These are phyloP conservation scores for Euura lappo DNA, from an alignment of 1,140 invertebrate genomes.

Conservation along the genomic window DNA sequence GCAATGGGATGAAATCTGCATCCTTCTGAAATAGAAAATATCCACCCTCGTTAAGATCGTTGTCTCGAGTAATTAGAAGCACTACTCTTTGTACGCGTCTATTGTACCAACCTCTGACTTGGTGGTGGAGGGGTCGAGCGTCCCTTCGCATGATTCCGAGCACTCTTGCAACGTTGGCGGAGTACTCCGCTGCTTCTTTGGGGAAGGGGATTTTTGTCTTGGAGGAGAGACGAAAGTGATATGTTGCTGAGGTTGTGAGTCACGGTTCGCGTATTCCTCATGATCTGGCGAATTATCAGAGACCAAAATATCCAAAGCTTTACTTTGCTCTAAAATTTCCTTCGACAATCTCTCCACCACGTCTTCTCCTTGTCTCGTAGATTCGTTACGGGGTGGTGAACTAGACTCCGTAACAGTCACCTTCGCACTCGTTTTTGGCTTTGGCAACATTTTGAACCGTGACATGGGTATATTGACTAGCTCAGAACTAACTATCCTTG, in stretches of 20 bases:
- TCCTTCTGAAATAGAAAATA: conserved; percentile 28
- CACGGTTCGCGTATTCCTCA: conserved; percentile 12
- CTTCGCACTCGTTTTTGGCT: not conserved
- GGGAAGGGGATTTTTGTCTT: not conserved
- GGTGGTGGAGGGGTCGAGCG: not conserved
- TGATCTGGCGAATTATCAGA: conserved; percentile 20
- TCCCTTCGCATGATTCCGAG: not conserved
- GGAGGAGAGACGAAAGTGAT: not conserved
- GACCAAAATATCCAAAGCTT: conserved; percentile 35
- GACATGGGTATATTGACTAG: not conserved
- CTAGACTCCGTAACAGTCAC: not conserved
- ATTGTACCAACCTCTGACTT: not conserved
- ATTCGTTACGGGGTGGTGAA: conserved; percentile 7
- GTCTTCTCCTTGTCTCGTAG: conserved; percentile 30
- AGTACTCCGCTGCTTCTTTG: not conserved
- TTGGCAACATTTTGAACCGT: not conserved
- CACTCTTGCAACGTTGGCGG: not conserved
- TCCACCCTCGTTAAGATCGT: not conserved
- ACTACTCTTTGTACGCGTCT: no score
- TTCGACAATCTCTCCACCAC: conserved; percentile 46
- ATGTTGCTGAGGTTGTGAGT: not conserved
- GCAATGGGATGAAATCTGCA: conserved; percentile 36
- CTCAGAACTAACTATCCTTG: not conserved
- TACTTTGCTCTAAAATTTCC: conserved; percentile 53
- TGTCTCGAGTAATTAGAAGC: no score